Base-by-base conservation (phyloP, 2,797 vertebrate genomes). In the Falco rusticolus region DNA sequence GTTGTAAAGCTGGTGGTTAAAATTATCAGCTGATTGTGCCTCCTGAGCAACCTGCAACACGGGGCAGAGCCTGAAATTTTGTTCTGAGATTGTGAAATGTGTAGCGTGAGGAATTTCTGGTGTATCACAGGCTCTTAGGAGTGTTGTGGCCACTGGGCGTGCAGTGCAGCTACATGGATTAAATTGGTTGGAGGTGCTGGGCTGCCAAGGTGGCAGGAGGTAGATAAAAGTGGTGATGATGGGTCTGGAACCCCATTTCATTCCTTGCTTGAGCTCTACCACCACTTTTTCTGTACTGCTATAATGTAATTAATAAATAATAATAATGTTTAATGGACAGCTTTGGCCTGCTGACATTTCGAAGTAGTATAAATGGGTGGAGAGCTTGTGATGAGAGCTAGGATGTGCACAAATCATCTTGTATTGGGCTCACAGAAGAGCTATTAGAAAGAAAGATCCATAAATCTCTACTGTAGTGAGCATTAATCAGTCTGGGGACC, bases 31-130 rank as follows among this genome's bases (percentile, higher is more conserved):
- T 75, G 21, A 64, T 57, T 68, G 9, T 75, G 22, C 13, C 48
- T 75, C 43, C 37, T 54, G 57, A 79, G 37, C 53, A 94, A 43
- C 22, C 17, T 86, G 37, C 0, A 0, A n/a, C 0, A 0, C 8
- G 10, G 15, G 10, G 33, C 13, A 91, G 26, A 66, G 15, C 19
- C 20, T 78, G 53, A 57, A 83, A 81, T 86, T 84, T 76, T 90
- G 13, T 69, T 80, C 60, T 18, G 28, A 64, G 26, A 65, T 75
- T 68, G 11, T 3, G 5, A 78, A 91, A 57, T 33, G 4, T 22
- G 3, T 13, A 39, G 7, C 2, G 1, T 20, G 60, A 47, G 29
- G 16, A 3, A 9, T 51, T 64, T 87, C n/a, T 94, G n/a, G 12
- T 17, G 18, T 53, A 28, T 5, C 33, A 47, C 17, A 78, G n/a